A percentile compares a stretch with the other conserved stretches of the same genome.
Conservation (phyloP, 2,888 invertebrate genomes). For the Branchipolynoe longqiensis region DNA sequence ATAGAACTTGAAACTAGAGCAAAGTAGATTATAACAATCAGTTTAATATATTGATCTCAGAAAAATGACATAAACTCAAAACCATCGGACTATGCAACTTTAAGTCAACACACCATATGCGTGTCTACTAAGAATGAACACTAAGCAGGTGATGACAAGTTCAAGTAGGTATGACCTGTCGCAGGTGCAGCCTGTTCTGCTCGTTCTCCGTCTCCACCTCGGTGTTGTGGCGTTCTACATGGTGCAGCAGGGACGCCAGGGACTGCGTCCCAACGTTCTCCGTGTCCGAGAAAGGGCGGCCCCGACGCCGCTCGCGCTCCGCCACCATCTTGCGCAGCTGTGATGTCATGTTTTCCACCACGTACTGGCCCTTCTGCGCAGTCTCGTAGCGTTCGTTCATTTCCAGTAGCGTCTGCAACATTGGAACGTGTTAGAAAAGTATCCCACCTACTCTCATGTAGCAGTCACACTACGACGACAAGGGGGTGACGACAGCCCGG, state of each 20-base stretch:
- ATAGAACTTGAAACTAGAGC: too few relatives aligned
- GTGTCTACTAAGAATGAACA: too few relatives aligned
- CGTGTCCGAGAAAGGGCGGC: constrained; percentile 74
- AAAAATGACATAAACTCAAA: too few relatives aligned
- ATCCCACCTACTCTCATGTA: too few relatives aligned
- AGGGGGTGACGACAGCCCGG: too few relatives aligned
- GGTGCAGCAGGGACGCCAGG: constrained; percentile 74
- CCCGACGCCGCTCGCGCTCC: constrained; percentile 73
- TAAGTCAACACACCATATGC: too few relatives aligned
- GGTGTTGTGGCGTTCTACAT: constrained; percentile 75
- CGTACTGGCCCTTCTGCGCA: constrained; percentile 48
- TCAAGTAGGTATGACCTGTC: too few relatives aligned
- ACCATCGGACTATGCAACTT: too few relatives aligned
- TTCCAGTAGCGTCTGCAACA: constrained; percentile 70
- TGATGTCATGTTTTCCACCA: constrained; percentile 53
- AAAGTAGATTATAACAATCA: too few relatives aligned
- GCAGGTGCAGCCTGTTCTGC: constrained; percentile 68
- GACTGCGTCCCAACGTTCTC: constrained; percentile 74
- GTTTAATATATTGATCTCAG: too few relatives aligned
- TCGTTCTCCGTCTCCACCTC: constrained; percentile 73
- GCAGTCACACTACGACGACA: too few relatives aligned
- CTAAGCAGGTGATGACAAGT: too few relatives aligned
- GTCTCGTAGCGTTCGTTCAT: constrained; percentile 60
- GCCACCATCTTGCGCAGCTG: constrained; percentile 74
- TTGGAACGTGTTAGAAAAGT: neutral